Evolutionary conservation across 2,113 vertebrate genomes (phyloP).

Genomic region (Chloropsis hardwickii): DNA sequence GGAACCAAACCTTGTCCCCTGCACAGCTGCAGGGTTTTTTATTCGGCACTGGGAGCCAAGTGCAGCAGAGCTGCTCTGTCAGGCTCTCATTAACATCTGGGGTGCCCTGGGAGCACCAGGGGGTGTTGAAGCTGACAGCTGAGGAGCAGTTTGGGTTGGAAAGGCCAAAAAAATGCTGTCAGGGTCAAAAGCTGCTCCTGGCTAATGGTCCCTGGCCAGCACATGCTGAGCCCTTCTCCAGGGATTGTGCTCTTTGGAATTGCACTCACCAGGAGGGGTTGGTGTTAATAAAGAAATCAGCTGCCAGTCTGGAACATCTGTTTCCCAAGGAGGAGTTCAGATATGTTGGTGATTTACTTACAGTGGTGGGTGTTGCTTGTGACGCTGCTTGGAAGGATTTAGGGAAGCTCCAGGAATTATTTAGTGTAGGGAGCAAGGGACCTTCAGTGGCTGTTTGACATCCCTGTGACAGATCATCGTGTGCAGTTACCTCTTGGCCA

Average conservation of each 20-base stretch:
- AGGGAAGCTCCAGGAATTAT: not conserved
- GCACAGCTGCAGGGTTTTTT: not conserved
- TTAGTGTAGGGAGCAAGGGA: accelerated
- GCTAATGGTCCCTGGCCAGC: not conserved
- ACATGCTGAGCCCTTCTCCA: not conserved
- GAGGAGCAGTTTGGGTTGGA: not conserved
- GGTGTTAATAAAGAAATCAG: not conserved
- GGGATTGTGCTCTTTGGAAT: not conserved
- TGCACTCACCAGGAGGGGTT: accelerated
- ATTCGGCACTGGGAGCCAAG: not conserved
- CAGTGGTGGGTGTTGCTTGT: not conserved
- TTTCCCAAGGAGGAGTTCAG: not conserved
- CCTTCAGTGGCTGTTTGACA: accelerated
- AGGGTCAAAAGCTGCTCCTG: not conserved
- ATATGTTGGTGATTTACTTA: not conserved
- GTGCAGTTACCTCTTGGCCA: accelerated
- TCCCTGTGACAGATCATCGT: not conserved
- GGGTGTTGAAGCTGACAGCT: not conserved
- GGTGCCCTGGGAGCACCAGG: not conserved
- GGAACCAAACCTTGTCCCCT: not conserved
- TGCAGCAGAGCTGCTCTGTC: not conserved
- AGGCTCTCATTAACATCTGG: not conserved
- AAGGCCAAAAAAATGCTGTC: not conserved
- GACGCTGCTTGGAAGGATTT: not conserved
- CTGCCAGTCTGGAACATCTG: not conserved